Percentiles rank a stretch among this genome's conserved stretches.
These are phyloP conservation scores for Phrynocephalus guinanensis DNA, from an alignment of 2,797 vertebrate genomes.

Conservation along the genomic window DNA sequence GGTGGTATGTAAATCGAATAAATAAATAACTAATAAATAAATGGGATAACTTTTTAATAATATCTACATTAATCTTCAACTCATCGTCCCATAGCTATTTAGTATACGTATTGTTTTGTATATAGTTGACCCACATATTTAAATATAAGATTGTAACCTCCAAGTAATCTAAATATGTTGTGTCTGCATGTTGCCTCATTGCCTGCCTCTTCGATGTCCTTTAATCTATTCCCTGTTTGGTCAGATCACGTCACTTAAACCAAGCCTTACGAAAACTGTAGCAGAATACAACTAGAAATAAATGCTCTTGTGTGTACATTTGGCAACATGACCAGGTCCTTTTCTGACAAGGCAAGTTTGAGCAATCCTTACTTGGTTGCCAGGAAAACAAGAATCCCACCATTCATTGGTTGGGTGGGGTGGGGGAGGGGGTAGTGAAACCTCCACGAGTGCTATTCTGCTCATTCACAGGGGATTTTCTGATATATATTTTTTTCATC, in stretches of 20 bases:
- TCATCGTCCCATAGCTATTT: neutral
- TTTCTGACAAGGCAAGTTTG: neutral
- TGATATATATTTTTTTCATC: neutral
- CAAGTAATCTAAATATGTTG: neutral
- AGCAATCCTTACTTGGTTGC: neutral
- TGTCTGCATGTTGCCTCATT: slow-evolving; percentile 14
- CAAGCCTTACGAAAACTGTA: neutral
- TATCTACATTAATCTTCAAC: neutral
- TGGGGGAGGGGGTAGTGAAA: neutral
- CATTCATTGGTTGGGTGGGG: neutral
- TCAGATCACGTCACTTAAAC: neutral
- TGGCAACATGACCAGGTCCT: neutral
- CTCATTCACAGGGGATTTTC: neutral
- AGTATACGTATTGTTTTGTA: neutral
- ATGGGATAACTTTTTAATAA: too few relatives aligned
- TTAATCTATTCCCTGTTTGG: neutral
- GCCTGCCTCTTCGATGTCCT: slow-evolving; percentile 11
- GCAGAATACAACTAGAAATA: slow-evolving; percentile 1
- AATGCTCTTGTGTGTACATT: neutral
- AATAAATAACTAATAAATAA: too few relatives aligned
- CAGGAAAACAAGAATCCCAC: neutral
- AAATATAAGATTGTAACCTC: slow-evolving; percentile 12
- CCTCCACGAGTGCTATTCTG: neutral
- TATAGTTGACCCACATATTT: neutral
- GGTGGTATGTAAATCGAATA: too few relatives aligned